Evolutionary conservation across 2,888 invertebrate species (phyloP).

Genomic region (Luperina testacea): DNA sequence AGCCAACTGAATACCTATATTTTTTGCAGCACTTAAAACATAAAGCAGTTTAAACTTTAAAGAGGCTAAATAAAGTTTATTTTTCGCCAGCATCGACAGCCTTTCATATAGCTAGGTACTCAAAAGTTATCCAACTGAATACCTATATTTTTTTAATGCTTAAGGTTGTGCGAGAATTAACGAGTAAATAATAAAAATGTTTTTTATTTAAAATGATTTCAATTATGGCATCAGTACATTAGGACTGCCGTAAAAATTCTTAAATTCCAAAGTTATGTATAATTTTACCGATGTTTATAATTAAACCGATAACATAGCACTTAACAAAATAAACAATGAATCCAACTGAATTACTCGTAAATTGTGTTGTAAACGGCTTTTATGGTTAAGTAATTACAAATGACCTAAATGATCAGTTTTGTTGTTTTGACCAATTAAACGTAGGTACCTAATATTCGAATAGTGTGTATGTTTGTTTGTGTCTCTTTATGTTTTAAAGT

Average conservation of each 20-base stretch:
- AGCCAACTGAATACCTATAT: background rate
- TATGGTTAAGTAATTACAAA: background rate
- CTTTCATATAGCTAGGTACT: too few species aligned
- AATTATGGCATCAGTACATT: background rate
- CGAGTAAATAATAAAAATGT: background rate
- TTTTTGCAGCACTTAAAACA: background rate
- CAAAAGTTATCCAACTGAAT: background rate
- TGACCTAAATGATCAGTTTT: background rate
- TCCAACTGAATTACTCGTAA: background rate
- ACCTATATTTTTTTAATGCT: background rate
- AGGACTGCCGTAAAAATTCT: background rate
- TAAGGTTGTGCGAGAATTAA: background rate
- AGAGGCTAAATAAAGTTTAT: too few species aligned
- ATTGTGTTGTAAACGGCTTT: background rate
- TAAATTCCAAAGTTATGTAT: background rate
- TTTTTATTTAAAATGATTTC: background rate
- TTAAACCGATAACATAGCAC: too few species aligned
- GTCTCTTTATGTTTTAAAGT: background rate
- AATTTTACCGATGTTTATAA: background rate
- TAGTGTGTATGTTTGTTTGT: background rate
- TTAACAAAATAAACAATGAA: too few species aligned
- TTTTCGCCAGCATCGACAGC: too few species aligned
- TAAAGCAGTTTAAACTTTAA: too few species aligned
- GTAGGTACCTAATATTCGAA: background rate
- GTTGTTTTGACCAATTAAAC: too few species aligned